Evolutionary conservation across 2,113 vertebrate species (phyloP).

Genomic region (Toxotes jaculatrix): DNA sequence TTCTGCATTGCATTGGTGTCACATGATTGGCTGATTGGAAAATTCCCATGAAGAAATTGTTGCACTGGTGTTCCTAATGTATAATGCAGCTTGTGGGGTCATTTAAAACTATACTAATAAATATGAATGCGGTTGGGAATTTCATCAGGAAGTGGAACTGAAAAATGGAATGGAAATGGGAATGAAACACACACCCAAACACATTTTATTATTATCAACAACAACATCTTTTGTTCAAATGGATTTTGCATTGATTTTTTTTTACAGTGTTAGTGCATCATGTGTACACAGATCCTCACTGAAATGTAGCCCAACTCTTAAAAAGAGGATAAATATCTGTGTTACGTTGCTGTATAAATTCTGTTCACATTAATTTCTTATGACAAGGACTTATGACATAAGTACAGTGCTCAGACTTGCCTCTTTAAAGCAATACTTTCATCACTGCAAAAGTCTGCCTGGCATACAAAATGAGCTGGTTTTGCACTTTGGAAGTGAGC

Average conservation of each 20-base stretch:
- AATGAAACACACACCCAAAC: too few species aligned
- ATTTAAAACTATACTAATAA: neutral
- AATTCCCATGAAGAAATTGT: too few species aligned
- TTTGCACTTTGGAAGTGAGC: slow-evolving; percentile 26
- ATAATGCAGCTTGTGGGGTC: too few species aligned
- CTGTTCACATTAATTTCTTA: neutral
- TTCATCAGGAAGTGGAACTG: neutral
- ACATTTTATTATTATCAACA: too few species aligned
- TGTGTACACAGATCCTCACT: neutral
- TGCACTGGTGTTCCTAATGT: too few species aligned
- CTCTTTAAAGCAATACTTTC: slow-evolving; percentile 23
- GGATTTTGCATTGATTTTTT: too few species aligned
- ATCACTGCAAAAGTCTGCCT: slow-evolving; percentile 12
- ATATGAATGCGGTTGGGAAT: neutral
- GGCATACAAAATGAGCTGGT: neutral
- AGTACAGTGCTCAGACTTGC: neutral
- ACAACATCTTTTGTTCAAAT: too few species aligned
- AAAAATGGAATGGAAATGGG: too few species aligned
- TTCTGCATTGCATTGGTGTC: too few species aligned
- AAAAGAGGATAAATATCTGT: neutral
- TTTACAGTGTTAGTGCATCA: too few species aligned
- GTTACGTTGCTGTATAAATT: neutral
- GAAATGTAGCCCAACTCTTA: neutral
- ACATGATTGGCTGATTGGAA: too few species aligned
- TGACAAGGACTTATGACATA: neutral